phyloP scores from a whole-genome alignment of 1,140 invertebrate genomes.

The Drosophila pallidifrons region DNA sequence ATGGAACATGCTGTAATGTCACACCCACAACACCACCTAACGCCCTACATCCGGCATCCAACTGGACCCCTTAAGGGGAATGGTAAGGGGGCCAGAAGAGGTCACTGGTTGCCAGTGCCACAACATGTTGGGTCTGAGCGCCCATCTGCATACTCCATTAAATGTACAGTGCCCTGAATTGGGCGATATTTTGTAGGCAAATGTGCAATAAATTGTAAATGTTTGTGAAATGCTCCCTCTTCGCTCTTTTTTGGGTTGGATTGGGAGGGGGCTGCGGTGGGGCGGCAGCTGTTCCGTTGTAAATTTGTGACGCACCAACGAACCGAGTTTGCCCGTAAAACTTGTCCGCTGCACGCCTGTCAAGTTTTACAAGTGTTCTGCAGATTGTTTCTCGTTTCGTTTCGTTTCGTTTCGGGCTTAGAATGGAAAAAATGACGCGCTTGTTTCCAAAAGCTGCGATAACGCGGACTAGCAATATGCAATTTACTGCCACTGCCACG shows the following conservation, averaged over 20 bases:
- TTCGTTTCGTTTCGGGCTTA: slow-evolving; percentile 28
- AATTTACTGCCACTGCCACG: slow-evolving; percentile 53
- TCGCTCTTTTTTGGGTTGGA: no score
- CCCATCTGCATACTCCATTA: slow-evolving; percentile 61
- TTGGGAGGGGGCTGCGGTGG: slow-evolving; percentile 17
- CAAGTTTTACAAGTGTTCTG: slow-evolving; percentile 80
- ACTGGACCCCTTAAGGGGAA: background rate
- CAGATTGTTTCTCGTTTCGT: slow-evolving; percentile 67
- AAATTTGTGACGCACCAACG: slow-evolving; percentile 65
- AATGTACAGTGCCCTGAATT: slow-evolving; percentile 62
- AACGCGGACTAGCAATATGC: slow-evolving; percentile 63
- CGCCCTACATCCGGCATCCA: slow-evolving; percentile 12
- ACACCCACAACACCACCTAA: slow-evolving; percentile 60
- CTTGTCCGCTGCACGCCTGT: slow-evolving; percentile 79
- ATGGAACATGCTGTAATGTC: slow-evolving; percentile 84
- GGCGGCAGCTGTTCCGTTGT: slow-evolving; percentile 52
- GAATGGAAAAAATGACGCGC: slow-evolving; percentile 50
- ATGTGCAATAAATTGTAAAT: slow-evolving; percentile 84
- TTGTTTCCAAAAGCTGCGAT: slow-evolving; percentile 58
- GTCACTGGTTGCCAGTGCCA: background rate
- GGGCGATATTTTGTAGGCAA: slow-evolving; percentile 82
- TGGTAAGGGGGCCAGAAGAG: background rate
- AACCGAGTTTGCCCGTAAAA: slow-evolving; percentile 62
- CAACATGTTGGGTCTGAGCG: background rate
- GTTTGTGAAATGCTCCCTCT: slow-evolving; percentile 54